Conservation (phyloP, 2,797 vertebrate species). For the Cynopterus sphinx region DNA sequence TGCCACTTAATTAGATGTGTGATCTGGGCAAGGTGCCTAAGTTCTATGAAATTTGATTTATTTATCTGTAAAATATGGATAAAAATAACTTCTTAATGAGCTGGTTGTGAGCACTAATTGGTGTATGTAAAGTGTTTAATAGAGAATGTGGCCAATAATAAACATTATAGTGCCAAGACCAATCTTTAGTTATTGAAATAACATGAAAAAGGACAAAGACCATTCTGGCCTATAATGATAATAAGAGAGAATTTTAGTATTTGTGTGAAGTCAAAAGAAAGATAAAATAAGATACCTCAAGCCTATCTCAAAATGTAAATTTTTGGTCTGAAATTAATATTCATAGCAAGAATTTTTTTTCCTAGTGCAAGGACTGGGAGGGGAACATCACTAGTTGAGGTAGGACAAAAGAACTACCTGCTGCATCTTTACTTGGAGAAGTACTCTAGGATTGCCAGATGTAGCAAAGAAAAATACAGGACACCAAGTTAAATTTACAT, state of each 20-base stretch:
- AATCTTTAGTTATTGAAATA: background rate
- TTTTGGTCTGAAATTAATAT: background rate
- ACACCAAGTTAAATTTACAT: background rate
- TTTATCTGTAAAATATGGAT: background rate
- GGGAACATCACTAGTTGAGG: background rate
- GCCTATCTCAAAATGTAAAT: background rate
- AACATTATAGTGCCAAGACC: background rate
- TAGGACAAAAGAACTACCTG: background rate
- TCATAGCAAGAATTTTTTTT: background rate
- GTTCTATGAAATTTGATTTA: background rate
- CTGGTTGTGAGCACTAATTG: background rate
- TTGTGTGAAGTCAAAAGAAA: slow-evolving; percentile 18
- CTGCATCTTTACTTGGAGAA: background rate
- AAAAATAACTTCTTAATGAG: background rate
- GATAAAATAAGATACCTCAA: background rate
- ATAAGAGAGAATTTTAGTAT: background rate
- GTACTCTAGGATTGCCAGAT: background rate
- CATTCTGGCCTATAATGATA: background rate
- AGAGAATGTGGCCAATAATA: background rate
- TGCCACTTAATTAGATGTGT: background rate
- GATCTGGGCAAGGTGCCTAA: background rate
- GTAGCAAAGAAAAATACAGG: background rate
- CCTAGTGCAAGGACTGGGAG: background rate
- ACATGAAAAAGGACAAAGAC: background rate
- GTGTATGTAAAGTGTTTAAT: background rate